Evolutionary conservation across 2,797 vertebrate genomes (phyloP).

Genomic region (Coluber constrictor): DNA sequence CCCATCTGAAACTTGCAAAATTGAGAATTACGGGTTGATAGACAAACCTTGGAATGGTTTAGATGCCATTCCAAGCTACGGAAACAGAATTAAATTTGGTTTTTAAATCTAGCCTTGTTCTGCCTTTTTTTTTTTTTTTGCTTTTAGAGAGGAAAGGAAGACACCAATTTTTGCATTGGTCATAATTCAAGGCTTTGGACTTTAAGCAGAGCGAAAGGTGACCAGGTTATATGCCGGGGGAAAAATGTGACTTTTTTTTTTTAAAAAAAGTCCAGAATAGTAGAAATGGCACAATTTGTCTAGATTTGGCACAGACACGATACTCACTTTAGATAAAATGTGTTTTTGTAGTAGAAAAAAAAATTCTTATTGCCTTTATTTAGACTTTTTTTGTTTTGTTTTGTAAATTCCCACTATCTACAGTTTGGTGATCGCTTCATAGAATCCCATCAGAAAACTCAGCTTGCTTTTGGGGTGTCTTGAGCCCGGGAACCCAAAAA

Average conservation of each 20-base stretch:
- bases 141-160: neutral
- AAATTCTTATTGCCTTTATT: neutral
- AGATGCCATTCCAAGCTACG: neutral
- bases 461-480: neutral
- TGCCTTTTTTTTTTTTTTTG: neutral
- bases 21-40: too few relatives aligned
- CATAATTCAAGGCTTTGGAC: neutral
- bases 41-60: neutral
- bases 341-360: neutral
- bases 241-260: too few relatives aligned
- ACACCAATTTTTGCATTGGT: neutral
- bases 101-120: neutral
- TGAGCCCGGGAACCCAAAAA: neutral
- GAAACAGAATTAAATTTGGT: neutral
- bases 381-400: neutral
- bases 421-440: neutral
- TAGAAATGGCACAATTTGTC: neutral
- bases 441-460: neutral
- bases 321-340: neutral
- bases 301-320: neutral
- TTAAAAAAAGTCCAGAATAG: neutral
- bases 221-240: too few relatives aligned
- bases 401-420: neutral
- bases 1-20: too few relatives aligned
- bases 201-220: neutral